Base-by-base conservation (phyloP, 2,888 invertebrate species). In the Sceliomorpha sp. region DNA sequence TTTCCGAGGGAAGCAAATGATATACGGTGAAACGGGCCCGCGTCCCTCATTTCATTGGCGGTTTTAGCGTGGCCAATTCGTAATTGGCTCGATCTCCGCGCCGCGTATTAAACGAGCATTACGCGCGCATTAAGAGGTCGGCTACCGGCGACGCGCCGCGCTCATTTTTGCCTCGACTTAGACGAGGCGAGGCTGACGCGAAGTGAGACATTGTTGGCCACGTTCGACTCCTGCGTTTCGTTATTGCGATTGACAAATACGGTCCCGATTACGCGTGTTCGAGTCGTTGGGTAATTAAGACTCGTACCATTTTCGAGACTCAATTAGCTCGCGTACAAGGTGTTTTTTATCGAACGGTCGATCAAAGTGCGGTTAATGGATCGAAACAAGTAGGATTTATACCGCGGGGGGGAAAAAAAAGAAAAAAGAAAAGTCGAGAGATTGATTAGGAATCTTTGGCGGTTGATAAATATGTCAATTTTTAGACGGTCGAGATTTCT, bases 81-180 rank as follows among this genome's bases (percentile, higher is more conserved):
- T 85, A 85, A 85, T 85, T 83, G 84, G 71, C 79, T 73, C 76
- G 77, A 73, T 77, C 71, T 79, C 75, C 74, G 48, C 75, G 77
- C 76, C 76, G 79, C 77, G 78, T 75, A 78, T 83, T 83, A 82
- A 80, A 75, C 80, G 75, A 75, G 72, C 75, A 76, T 78, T 79
- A 75, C 77, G 76, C 70, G 74, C 79, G 78, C 77, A 80, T 83
- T 82, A 81, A 79, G 67, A 69, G 63, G 60, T 44, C 66, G 48
- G 74, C 80, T 78, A 78, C 81, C 70, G 76, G 70, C 75, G 66
- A 67, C n/a, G n/a, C 42, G 67, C 66, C 58, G 55, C 36, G 63
- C 58, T 72, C 48, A 53, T 66, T 70, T 70, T 67, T 70, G n/a
- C n/a, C n/a, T n/a, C n/a, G n/a, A n/a, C n/a, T n/a, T n/a, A n/a